Conservation (phyloP, 2,888 invertebrate genomes). For the Hyalella azteca region DNA sequence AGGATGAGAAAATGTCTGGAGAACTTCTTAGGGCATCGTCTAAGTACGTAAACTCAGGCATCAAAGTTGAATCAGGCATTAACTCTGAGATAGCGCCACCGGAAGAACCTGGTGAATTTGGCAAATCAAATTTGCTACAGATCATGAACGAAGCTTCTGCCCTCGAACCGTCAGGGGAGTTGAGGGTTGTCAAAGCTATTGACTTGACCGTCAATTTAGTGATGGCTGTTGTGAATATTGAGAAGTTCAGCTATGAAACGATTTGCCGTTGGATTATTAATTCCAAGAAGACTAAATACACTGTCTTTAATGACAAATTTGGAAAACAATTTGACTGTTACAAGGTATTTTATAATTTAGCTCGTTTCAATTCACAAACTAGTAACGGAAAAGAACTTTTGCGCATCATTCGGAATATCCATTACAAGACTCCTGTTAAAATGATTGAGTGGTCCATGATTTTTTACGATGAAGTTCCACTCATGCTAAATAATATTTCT, state of each 20-base stretch:
- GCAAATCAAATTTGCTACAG: too few relatives aligned
- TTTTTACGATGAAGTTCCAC: not conserved
- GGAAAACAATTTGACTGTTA: not conserved
- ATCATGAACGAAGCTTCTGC: not conserved
- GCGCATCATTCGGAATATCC: not conserved
- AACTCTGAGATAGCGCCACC: too few relatives aligned
- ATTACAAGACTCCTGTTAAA: not conserved
- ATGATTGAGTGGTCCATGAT: not conserved
- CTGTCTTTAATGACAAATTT: not conserved
- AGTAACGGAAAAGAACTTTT: not conserved
- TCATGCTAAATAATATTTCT: not conserved
- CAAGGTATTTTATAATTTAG: not conserved
- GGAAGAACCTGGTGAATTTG: too few relatives aligned
- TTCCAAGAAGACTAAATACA: not conserved
- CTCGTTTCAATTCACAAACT: not conserved
- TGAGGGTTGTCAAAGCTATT: not conserved
- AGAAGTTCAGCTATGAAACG: not conserved
- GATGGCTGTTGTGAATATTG: not conserved
- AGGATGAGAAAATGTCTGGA: too few relatives aligned
- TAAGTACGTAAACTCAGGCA: too few relatives aligned
- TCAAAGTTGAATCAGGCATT: too few relatives aligned
- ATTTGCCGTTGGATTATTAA: not conserved
- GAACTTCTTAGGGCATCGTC: too few relatives aligned
- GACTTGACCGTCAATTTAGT: not conserved
- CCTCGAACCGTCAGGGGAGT: not conserved